A percentile compares a stretch with the other conserved stretches of the same genome.
These are phyloP conservation scores for Poicephalus gulielmi DNA, from an alignment of 2,113 vertebrate genomes.

Conservation along the genomic window DNA sequence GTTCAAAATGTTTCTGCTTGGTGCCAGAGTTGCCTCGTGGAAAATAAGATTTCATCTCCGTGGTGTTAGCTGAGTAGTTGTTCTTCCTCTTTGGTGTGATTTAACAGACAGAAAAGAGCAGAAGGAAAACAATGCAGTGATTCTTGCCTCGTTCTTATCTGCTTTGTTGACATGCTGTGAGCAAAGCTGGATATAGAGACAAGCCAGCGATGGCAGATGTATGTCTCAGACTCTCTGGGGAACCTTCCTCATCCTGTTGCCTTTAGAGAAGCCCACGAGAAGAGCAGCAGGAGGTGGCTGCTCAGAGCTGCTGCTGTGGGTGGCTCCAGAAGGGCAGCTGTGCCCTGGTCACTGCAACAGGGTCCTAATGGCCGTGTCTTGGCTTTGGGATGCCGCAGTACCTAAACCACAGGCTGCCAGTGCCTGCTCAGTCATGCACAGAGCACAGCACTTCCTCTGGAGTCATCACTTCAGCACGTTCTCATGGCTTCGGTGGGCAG, in stretches of 20 bases:
- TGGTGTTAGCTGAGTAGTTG: background rate
- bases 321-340: background rate
- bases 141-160: background rate
- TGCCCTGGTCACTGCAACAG: fast-evolving
- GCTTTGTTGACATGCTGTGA: background rate
- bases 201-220: background rate
- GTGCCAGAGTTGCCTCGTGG: background rate
- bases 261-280: background rate
- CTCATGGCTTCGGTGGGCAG: background rate
- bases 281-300: background rate
- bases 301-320: background rate
- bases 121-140: background rate
- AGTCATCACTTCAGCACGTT: background rate
- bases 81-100: background rate
- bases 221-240: background rate
- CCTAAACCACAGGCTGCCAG: background rate
- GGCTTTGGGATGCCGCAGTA: background rate
- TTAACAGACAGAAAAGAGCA: background rate
- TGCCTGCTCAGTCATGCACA: fast-evolving
- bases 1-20: background rate
- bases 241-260: background rate
- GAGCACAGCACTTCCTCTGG: background rate
- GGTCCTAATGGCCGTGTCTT: background rate
- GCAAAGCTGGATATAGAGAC: background rate
- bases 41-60: fast-evolving